Percentiles rank a stretch among this genome's conserved stretches.
phyloP scores from a whole-genome alignment of 2,888 invertebrate species.

The Bombyx huttoni region DNA sequence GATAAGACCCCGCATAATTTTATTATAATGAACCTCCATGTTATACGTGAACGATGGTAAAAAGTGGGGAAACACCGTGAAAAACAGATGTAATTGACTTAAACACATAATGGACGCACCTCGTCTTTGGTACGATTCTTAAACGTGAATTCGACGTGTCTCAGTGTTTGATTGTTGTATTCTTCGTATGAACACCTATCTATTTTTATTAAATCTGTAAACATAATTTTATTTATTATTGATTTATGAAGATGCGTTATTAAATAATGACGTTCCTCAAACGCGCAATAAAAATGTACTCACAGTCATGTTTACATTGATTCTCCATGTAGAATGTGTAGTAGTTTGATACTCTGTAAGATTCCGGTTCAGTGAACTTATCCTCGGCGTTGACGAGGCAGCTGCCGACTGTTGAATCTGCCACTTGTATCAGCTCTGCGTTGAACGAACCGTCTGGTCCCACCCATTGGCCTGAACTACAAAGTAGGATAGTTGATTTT shows the following conservation, averaged over 20 bases:
- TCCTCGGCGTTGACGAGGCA: slow-evolving; percentile 82
- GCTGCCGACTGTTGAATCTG: slow-evolving; percentile 55
- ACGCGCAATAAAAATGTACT: slow-evolving; percentile 24
- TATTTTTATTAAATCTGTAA: slow-evolving; percentile 59
- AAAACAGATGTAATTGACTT: slow-evolving; percentile 7
- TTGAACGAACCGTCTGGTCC: slow-evolving; percentile 33
- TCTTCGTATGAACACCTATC: slow-evolving; percentile 84
- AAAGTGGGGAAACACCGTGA: slow-evolving; percentile 11
- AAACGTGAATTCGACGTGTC: slow-evolving; percentile 72
- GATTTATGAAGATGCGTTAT: not conserved
- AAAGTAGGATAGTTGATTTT: not conserved
- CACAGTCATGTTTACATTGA: slow-evolving; percentile 79
- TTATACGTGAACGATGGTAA: slow-evolving; percentile 4
- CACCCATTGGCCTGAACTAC: slow-evolving; percentile 60
- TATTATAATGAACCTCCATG: slow-evolving; percentile 2
- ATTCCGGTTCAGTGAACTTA: slow-evolving; percentile 81
- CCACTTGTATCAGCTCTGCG: slow-evolving; percentile 39
- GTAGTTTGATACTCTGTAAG: slow-evolving; percentile 81
- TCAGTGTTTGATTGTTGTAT: slow-evolving; percentile 78
- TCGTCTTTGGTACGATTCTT: slow-evolving; percentile 65
- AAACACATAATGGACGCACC: slow-evolving; percentile 19
- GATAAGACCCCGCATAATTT: slow-evolving; percentile 5
- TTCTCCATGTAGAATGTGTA: slow-evolving; percentile 88
- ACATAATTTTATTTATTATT: not conserved
- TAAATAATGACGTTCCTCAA: not conserved